These are phyloP conservation scores for Boulengeromyrus knoepffleri DNA, from an alignment of 2,113 vertebrate genomes.

Conservation along the genomic window DNA sequence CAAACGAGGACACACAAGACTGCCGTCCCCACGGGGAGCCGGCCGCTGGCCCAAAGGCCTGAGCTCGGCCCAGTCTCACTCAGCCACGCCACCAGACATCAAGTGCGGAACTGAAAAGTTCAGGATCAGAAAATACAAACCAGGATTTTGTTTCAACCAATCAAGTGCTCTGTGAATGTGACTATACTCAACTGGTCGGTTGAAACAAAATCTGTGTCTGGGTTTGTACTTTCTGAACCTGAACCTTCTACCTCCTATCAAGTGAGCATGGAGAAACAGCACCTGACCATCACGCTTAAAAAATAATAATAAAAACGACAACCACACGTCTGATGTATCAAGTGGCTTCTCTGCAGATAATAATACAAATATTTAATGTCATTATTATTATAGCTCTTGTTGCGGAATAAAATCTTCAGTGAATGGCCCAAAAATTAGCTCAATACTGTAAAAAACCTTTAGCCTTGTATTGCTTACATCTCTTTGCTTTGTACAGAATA, in stretches of 20 bases:
- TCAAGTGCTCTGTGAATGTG: background rate
- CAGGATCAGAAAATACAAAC: background rate
- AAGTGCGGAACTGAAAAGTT: background rate
- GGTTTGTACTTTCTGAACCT: background rate
- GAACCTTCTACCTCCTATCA: background rate
- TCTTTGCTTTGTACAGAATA: background rate
- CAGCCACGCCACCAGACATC: background rate
- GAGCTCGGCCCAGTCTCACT: background rate
- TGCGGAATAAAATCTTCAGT: background rate
- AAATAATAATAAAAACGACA: background rate
- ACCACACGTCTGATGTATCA: background rate
- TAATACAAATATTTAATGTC: background rate
- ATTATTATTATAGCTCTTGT: background rate
- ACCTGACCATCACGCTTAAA: background rate
- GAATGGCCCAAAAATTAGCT: background rate
- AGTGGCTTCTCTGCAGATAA: background rate
- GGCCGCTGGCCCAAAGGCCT: background rate
- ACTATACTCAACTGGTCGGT: background rate
- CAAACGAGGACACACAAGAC: background rate
- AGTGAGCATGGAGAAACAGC: background rate
- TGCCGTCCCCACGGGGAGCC: background rate
- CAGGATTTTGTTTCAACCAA: background rate
- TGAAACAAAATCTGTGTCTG: background rate
- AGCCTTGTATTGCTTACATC: background rate
- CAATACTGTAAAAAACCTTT: background rate